These are phyloP conservation scores for Rhaphigaster nebulosa DNA, from an alignment of 2,888 invertebrate species.

Conservation along the genomic window DNA sequence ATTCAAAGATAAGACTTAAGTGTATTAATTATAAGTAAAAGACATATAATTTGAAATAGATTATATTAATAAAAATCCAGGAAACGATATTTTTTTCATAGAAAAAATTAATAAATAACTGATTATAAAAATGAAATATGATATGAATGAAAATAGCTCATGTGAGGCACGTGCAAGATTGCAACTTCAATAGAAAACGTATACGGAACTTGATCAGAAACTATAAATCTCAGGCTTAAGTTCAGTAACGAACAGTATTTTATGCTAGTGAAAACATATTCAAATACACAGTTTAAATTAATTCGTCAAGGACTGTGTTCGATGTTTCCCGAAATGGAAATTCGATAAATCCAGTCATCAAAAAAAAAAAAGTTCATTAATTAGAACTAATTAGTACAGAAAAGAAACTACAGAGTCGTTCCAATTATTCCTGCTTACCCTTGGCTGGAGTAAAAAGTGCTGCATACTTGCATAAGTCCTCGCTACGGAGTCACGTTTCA, in stretches of 20 bases:
- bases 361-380: not conserved
- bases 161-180: slow-evolving; percentile 1
- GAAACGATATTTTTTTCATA: not conserved
- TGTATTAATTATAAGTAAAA: not conserved
- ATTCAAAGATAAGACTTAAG: not conserved
- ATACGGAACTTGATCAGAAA: not conserved
- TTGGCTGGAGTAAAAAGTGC: slow-evolving; percentile 14
- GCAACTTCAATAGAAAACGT: not conserved
- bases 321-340: not conserved
- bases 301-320: not conserved
- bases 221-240: not conserved
- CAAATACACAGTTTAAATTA: not conserved
- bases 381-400: slow-evolving; percentile 35
- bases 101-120: not conserved
- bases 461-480: slow-evolving; percentile 19
- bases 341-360: not conserved
- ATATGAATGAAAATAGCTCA: not conserved
- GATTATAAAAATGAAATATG: not conserved
- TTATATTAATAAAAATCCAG: not conserved
- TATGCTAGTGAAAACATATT: not conserved
- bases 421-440: slow-evolving; percentile 25
- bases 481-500: not conserved
- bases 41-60: not conserved
- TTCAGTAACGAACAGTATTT: not conserved
- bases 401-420: not conserved